Conservation (phyloP, 2,113 vertebrate genomes). For the Platycercus adscitus region DNA sequence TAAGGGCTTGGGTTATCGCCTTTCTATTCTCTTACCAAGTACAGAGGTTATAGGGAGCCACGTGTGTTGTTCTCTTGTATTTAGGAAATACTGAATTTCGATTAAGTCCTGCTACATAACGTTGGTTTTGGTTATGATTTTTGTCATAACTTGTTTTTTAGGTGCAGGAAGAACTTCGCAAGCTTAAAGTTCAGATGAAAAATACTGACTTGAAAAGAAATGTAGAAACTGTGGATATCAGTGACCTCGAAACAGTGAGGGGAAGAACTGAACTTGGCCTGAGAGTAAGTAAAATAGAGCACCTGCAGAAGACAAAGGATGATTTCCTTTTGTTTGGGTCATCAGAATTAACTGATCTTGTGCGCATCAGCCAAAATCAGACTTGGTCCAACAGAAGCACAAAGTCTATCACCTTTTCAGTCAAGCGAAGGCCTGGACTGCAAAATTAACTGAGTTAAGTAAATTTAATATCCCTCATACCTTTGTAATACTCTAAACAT, state of each 20-base stretch:
- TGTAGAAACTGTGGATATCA: slow-evolving; percentile 48
- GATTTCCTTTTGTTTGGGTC: not conserved
- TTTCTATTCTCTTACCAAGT: not conserved
- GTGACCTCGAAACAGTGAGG: slow-evolving; percentile 72
- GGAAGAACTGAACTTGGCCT: slow-evolving; percentile 75
- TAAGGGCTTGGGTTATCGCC: not conserved
- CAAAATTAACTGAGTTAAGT: not conserved
- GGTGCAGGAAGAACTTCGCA: slow-evolving; percentile 80
- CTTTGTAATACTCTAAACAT: not conserved
- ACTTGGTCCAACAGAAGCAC: not conserved
- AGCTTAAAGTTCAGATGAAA: slow-evolving; percentile 78
- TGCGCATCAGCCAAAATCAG: not conserved
- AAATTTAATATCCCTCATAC: not conserved
- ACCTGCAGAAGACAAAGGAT: not conserved
- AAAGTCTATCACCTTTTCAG: not conserved
- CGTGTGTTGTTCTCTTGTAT: rapidly evolving
- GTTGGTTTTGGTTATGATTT: not conserved
- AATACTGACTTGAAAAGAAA: slow-evolving; percentile 1
- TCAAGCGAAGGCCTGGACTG: not conserved
- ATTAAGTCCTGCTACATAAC: not conserved
- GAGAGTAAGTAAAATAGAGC: slow-evolving; percentile 68
- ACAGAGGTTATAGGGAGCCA: rapidly evolving
- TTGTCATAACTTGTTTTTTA: slow-evolving; percentile 35
- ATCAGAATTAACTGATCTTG: not conserved
- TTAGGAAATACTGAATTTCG: not conserved